phyloP scores from a whole-genome alignment of 2,113 vertebrate genomes.

The Willisornis vidua region DNA sequence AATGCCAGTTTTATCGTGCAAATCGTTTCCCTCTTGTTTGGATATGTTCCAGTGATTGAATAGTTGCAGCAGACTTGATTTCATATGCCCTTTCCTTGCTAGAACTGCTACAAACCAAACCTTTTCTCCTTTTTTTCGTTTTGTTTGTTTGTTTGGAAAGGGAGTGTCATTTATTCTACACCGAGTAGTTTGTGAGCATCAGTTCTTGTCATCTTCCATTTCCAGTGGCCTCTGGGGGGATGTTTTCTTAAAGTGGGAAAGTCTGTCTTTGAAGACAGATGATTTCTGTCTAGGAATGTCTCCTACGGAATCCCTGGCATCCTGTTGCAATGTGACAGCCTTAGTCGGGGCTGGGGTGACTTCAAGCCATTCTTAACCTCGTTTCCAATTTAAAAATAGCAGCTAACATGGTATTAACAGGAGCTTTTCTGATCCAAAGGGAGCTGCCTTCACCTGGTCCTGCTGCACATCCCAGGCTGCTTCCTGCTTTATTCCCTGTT shows the following conservation, averaged over 20 bases:
- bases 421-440: constrained; percentile 6
- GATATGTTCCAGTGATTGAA: constrained; percentile 26
- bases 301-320: constrained; percentile 41
- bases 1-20: constrained; percentile 49
- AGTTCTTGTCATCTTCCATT: constrained; percentile 28
- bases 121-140: not conserved
- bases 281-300: not conserved
- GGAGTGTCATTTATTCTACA: not conserved
- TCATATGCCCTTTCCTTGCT: constrained; percentile 20
- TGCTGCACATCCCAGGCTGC: not conserved
- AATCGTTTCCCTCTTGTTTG: constrained; percentile 32
- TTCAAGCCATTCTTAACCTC: constrained; percentile 65
- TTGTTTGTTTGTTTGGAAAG: not conserved
- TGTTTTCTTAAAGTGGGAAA: constrained; percentile 60
- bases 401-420: constrained; percentile 11
- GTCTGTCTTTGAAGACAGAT: constrained; percentile 21
- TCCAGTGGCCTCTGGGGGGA: constrained; percentile 23
- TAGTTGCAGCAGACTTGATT: not conserved
- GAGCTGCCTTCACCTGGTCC: not conserved
- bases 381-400: constrained; percentile 61
- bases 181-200: not conserved
- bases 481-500: not conserved
- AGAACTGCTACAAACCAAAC: not conserved
- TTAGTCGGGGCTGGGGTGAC: constrained; percentile 40
- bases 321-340: constrained; percentile 56